phyloP scores from a whole-genome alignment of 92 coral and sea anemone genomes.

The Actinostola sp. region DNA sequence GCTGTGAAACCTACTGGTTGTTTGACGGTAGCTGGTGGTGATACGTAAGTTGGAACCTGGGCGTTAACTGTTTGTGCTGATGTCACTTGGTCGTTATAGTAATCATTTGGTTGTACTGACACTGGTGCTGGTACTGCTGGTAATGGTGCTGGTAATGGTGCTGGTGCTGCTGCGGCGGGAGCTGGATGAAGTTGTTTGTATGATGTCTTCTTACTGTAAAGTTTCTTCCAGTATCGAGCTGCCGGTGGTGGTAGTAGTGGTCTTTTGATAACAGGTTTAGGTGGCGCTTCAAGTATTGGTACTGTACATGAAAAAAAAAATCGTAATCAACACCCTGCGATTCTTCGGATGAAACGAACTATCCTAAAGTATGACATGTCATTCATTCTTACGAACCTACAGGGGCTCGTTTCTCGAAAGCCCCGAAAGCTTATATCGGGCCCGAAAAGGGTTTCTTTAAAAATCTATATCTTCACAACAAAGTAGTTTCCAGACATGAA shows the following conservation, averaged over 20 bases:
- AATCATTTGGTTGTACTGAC: no score
- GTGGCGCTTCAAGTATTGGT: background rate
- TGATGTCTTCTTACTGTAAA: background rate
- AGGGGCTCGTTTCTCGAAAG: no score
- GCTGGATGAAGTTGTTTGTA: background rate
- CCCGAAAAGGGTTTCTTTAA: no score
- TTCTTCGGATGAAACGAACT: no score
- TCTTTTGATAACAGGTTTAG: background rate
- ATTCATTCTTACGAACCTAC: no score
- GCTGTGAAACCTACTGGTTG: constrained; percentile 2
- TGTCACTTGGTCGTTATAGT: constrained; percentile 19
- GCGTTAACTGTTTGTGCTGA: background rate
- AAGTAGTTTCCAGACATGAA: no score
- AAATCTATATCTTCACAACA: no score
- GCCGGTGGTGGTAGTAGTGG: background rate
- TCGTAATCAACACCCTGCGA: no score
- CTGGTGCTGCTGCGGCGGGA: background rate
- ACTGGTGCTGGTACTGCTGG: no score
- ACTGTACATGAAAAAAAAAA: background rate
- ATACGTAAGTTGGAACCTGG: constrained; percentile 5
- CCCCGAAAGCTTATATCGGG: no score
- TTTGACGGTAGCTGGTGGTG: background rate
- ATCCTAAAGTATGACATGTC: no score
- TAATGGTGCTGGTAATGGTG: background rate
- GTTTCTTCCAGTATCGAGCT: constrained; percentile 16